phyloP scores from a whole-genome alignment of 1,140 invertebrate species.

The Papilio dardanus region DNA sequence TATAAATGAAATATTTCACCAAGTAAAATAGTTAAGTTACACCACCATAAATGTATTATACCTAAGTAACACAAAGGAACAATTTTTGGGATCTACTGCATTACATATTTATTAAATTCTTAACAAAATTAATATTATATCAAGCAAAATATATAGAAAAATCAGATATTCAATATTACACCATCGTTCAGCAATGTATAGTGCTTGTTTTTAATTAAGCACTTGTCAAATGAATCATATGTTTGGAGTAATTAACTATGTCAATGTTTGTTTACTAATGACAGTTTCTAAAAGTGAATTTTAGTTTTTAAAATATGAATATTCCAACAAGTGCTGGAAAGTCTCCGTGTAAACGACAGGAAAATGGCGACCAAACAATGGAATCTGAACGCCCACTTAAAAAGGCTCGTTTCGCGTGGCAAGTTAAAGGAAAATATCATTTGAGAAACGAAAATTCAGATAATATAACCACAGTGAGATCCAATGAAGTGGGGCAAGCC shows the following conservation, averaged over 20 bases:
- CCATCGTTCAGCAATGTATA: slow-evolving; percentile 33
- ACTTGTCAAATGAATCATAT: slow-evolving; percentile 79
- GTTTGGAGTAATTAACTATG: slow-evolving; percentile 75
- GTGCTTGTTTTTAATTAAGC: slow-evolving; percentile 63
- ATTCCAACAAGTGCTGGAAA: slow-evolving; percentile 63
- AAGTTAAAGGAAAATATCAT: slow-evolving; percentile 85
- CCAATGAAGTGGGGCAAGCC: slow-evolving; percentile 48
- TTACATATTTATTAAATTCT: background rate
- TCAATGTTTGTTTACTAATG: slow-evolving; percentile 80
- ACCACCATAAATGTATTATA: slow-evolving; percentile 6
- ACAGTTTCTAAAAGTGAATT: slow-evolving; percentile 53
- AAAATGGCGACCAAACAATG: slow-evolving; percentile 77
- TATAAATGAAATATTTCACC: slow-evolving; percentile 7
- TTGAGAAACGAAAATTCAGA: slow-evolving; percentile 76
- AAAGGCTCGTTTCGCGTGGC: slow-evolving; percentile 85
- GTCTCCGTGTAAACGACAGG: slow-evolving; percentile 77
- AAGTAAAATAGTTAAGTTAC: slow-evolving; percentile 2
- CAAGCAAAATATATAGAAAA: background rate
- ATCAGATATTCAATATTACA: background rate
- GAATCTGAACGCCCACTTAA: slow-evolving; percentile 83
- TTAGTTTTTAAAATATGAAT: slow-evolving; percentile 64
- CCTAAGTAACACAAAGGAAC: slow-evolving; percentile 3
- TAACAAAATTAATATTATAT: background rate
- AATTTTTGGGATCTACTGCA: background rate
- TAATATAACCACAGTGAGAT: slow-evolving; percentile 44